Evolutionary conservation across 2,113 vertebrate species (phyloP), one percentile per base, ranked within the genome.

Genomic region (Tenebrosternarchus preto): DNA sequence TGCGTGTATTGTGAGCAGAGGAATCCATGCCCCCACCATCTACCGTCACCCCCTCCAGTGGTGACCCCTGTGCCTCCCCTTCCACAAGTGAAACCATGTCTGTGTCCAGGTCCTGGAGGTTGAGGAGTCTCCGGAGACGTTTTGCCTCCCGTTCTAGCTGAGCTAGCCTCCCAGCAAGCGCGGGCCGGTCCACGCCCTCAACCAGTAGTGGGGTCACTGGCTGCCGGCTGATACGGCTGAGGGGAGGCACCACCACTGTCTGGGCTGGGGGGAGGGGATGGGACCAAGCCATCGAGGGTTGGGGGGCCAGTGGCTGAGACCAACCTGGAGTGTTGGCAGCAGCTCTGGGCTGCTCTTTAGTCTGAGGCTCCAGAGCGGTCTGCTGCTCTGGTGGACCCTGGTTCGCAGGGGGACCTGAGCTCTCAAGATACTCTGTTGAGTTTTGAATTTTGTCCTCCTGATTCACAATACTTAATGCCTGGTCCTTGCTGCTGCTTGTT

Each of bases 71-170:
- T 88, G 89, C 84, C 90, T 89, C 33, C 85, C 83, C 79, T 80
- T 79, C 63, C 76, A 84, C 39, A 53, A 84, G 70, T 5, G n/a
- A 33, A 16, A 56, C 64, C 25, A 77, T 83, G 60, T 92, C 88
- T 1, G 88, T 83, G 82, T 89, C 86, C 56, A 88, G 78, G 86
- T 88, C 87, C 15, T 60, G 75, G 12, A 80, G 83, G 83, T 87
- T 87, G 0, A 93, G 86, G 67, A 88, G 84, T 71, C 39, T 79
- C 12, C 86, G 84, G 0, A 93, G 83, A 25, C 84, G 86, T 59
- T 91, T 83, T 15, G 85, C 82, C 76, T 92, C 90, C 36, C 83
- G 88, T 78, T 93, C 91, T 43, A 93, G 75, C 15, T 24, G 72
- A 0, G 83, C 84, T 64, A 93, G 84, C 76, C 71, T 91, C 67